phyloP scores from a whole-genome alignment of 2,888 invertebrate species.

The Eustalomyia histrio region DNA sequence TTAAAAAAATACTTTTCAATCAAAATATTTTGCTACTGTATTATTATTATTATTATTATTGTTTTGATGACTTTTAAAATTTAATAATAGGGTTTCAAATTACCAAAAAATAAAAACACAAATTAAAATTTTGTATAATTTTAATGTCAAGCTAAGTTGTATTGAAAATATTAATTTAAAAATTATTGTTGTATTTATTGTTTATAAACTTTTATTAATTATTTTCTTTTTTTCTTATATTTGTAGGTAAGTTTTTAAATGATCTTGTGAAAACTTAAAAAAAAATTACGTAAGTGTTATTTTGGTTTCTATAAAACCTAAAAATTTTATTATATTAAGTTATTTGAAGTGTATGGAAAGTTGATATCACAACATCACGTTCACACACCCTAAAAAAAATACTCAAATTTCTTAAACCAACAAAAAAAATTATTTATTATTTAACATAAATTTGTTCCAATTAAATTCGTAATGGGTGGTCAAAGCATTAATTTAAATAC shows the following conservation, averaged over 20 bases:
- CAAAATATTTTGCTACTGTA: constrained; percentile 29
- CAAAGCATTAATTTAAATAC: constrained; percentile 11
- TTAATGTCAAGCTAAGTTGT: neutral
- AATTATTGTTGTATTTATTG: constrained; percentile 2
- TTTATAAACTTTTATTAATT: constrained; percentile 26
- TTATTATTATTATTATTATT: constrained; percentile 39
- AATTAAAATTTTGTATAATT: neutral
- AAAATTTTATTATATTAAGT: neutral
- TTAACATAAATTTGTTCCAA: constrained; percentile 16
- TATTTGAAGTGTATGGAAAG: neutral
- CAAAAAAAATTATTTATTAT: constrained; percentile 8
- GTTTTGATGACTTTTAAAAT: constrained; percentile 18
- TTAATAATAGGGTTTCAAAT: constrained; percentile 33
- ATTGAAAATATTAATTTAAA: constrained; percentile 16
- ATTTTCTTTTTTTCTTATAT: constrained; percentile 37
- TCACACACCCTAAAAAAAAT: constrained; percentile 20
- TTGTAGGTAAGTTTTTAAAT: constrained; percentile 63
- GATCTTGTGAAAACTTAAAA: neutral
- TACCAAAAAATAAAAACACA: neutral
- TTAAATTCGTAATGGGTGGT: constrained; percentile 58
- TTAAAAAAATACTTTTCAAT: constrained; percentile 3
- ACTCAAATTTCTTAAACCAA: constrained; percentile 22
- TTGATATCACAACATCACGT: neutral
- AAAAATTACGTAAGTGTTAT: constrained; percentile 28
- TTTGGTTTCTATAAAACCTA: neutral